phyloP scores from a whole-genome alignment of 2,113 vertebrate genomes.

The Phoxinus phoxinus region DNA sequence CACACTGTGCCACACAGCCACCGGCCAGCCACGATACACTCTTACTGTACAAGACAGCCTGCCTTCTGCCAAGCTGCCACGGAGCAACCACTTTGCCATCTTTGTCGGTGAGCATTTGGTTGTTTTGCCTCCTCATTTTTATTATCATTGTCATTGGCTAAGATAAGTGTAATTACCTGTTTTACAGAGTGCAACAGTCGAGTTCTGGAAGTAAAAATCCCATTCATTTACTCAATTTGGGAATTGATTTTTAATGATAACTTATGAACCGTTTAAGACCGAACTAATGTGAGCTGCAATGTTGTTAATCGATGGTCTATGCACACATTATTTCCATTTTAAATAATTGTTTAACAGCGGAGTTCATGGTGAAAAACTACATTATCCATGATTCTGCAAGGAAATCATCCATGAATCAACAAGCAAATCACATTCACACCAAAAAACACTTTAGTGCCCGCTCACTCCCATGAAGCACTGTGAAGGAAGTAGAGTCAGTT shows the following conservation, averaged over 20 bases:
- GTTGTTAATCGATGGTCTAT: no score
- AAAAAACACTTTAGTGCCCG: background rate
- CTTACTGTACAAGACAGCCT: slow-evolving; percentile 88
- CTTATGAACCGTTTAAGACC: background rate
- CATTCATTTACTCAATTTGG: background rate
- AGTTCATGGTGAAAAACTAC: background rate
- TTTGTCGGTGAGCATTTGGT: slow-evolving; percentile 88
- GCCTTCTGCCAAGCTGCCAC: slow-evolving; percentile 78
- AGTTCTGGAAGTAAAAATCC: background rate
- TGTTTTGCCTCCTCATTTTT: background rate
- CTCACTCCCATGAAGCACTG: no score
- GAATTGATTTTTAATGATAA: background rate
- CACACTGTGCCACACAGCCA: slow-evolving; percentile 83
- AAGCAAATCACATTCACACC: background rate
- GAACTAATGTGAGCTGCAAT: no score
- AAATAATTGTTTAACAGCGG: background rate
- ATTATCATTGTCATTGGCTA: background rate
- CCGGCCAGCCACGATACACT: slow-evolving; percentile 86
- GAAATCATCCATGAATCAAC: background rate
- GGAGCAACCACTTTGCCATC: slow-evolving; percentile 88
- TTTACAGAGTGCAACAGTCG: background rate
- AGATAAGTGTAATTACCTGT: background rate
- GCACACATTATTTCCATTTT: no score
- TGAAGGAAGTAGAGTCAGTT: no score
- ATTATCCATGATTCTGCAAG: background rate